phyloP scores from a whole-genome alignment of 1,140 invertebrate genomes.

The Piezodorus guildinii region DNA sequence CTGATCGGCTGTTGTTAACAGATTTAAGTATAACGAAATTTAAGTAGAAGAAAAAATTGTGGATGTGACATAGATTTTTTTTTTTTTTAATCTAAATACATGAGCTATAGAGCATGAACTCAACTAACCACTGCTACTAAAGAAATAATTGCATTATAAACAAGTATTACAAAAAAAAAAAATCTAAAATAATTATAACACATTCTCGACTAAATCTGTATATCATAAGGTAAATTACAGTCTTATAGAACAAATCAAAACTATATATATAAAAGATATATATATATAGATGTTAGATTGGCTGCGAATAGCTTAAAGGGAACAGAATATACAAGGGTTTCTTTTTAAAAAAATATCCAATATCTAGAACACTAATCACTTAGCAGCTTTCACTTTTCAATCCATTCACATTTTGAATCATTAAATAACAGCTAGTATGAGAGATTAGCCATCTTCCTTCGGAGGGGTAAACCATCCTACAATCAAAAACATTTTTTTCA shows the following conservation, averaged over 20 bases:
- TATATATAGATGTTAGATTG: constrained; percentile 12
- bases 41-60: too few species aligned
- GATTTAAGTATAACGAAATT: too few species aligned
- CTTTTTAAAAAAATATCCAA: constrained; percentile 20
- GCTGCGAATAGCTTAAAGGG: constrained; percentile 5
- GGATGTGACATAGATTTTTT: too few species aligned
- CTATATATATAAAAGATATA: constrained; percentile 7
- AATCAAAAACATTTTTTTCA: too few species aligned
- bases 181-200: not conserved
- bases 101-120: too few species aligned
- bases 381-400: constrained; percentile 19
- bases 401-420: too few species aligned
- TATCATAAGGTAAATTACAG: constrained; percentile 16
- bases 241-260: constrained; percentile 21
- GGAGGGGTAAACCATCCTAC: constrained; percentile 76
- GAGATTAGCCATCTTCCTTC: constrained; percentile 69
- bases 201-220: not conserved
- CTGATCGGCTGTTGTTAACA: too few species aligned
- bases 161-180: too few species aligned
- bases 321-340: constrained; percentile 18
- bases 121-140: too few species aligned
- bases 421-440: too few species aligned
- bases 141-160: too few species aligned
- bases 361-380: constrained; percentile 18
- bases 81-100: too few species aligned